Conservation (phyloP, 2,797 vertebrate species). For the Meriones psammophilus region DNA sequence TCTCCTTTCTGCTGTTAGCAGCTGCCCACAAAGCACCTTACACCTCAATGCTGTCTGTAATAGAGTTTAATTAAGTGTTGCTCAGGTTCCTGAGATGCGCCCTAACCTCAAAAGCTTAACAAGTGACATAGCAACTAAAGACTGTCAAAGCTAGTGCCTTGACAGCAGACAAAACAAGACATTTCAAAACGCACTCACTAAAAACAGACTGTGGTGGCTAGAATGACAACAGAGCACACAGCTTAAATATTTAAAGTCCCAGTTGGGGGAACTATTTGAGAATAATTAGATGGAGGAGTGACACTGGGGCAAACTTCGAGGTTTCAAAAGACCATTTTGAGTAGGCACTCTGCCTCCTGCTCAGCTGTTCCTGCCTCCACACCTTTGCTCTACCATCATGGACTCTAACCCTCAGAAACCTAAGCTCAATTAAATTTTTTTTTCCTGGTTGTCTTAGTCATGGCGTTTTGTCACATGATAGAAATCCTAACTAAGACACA, state of each 20-base stretch:
- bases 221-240: neutral
- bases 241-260: neutral
- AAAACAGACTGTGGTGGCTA: neutral
- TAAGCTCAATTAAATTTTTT: neutral
- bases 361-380: neutral
- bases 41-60: neutral
- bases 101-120: constrained; percentile 46
- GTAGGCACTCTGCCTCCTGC: neutral
- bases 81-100: constrained; percentile 12
- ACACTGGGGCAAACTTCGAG: neutral
- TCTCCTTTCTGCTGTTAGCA: neutral
- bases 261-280: neutral
- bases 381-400: neutral
- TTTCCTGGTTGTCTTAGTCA: neutral
- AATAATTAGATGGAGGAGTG: neutral
- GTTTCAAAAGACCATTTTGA: neutral
- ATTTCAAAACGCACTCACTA: constrained; percentile 10
- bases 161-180: constrained; percentile 57
- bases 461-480: neutral
- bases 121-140: neutral
- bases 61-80: neutral
- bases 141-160: constrained; percentile 19
- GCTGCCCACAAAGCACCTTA: neutral
- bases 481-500: neutral
- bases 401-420: neutral